Base-by-base conservation (phyloP, 2,888 invertebrate genomes). In the Brenthis ino region DNA sequence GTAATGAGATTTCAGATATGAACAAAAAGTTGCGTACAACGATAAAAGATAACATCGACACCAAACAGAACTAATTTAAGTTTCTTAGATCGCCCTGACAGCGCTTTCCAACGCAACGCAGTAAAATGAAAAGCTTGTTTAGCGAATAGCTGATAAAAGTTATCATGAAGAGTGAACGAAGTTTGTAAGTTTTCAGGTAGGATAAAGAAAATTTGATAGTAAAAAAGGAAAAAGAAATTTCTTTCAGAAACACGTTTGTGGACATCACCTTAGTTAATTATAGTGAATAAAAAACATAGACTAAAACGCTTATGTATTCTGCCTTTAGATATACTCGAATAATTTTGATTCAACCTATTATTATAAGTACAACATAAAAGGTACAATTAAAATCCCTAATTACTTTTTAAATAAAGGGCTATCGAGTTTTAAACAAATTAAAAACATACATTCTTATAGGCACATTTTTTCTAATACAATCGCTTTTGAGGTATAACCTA, bases 181-280 rank as follows among this genome's bases (percentile, higher is more conserved):
- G 85, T 89, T 87, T 76, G 77, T 79, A 80, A 86, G 87, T 86
- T 85, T 87, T 84, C 86, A 86, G 88, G 88, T 88, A 77, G 84
- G 85, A 86, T 86, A 86, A 85, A 81, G 81, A 76, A 86, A 90
- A 88, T 85, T 89, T 87, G 85, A 88, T 89, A 88, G 88, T 50
- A 85, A 83, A 77, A 72, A 82, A 83, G 79, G 84, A 85, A 88
- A 88, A 87, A 86, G 86, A 85, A 85, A 87, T 85, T 82, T 83
- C 80, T 50, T 60, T 14, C 3, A 11, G 14, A 20, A 58, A 58
- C 24, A 58, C 58, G 48, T 11, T 48, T n/a, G 48, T n/a, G 48
- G 11, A 47, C 47, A 58, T n/a, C 28, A 28, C 48, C 13, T 60
- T 60, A 50, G n/a, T n/a, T 48, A 28, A 48, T 37, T 37, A 8